Evolutionary conservation across 2,888 invertebrate genomes (phyloP).

Genomic region (Drosophila fungiperda): DNA sequence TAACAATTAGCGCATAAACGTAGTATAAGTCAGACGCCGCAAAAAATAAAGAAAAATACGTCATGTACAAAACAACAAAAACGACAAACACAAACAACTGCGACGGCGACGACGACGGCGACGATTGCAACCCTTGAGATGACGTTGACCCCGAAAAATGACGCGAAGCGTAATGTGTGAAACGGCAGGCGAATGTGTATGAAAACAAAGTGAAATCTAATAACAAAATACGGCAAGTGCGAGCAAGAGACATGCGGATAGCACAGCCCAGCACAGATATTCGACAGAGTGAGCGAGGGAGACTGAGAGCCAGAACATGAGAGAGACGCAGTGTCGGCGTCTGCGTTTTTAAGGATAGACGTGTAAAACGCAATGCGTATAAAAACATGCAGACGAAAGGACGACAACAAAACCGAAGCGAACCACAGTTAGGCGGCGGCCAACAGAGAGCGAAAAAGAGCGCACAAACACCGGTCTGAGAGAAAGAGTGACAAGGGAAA

Average conservation of each 20-base stretch:
- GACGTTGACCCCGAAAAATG: conserved; percentile 83
- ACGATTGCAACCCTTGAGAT: conserved; percentile 81
- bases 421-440: conserved; percentile 61
- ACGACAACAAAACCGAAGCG: conserved; percentile 57
- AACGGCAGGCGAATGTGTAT: conserved; percentile 71
- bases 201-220: conserved; percentile 79
- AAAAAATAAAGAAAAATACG: conserved; percentile 33
- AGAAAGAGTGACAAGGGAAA: conserved; percentile 17
- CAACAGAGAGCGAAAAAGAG: conserved; percentile 7
- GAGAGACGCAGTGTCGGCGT: conserved; percentile 44
- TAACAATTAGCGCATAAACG: conserved; percentile 45
- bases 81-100: conserved; percentile 62
- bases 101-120: conserved; percentile 36
- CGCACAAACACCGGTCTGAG: conserved; percentile 21
- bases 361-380: conserved; percentile 74
- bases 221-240: conserved; percentile 63
- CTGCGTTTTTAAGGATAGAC: conserved; percentile 73
- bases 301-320: conserved; percentile 5
- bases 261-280: conserved; percentile 15
- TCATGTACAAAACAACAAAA: conserved; percentile 48
- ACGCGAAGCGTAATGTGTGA: conserved; percentile 78
- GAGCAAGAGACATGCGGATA: conserved; percentile 47
- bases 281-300: conserved; percentile 8
- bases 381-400: conserved; percentile 73
- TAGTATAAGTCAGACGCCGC: conserved; percentile 37